A percentile compares a stretch with the other conserved stretches of the same genome.
phyloP scores from a whole-genome alignment of 1,140 invertebrate species.

The Batillaria attramentaria region DNA sequence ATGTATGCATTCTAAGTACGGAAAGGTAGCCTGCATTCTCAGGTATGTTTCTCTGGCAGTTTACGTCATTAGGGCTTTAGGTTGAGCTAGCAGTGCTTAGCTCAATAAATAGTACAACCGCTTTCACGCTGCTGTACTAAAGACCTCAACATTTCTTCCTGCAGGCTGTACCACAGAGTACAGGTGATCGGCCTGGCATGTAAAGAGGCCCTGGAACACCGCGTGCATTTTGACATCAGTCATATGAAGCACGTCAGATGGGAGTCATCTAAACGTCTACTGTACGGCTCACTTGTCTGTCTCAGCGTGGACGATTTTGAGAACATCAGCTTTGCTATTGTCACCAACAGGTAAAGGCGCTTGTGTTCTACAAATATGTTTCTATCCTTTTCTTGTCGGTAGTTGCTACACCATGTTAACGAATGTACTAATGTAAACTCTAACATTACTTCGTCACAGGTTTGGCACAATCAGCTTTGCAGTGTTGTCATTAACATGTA shows the following conservation, averaged over 20 bases:
- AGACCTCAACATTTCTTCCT: background rate
- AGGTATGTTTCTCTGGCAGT: background rate
- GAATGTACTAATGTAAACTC: slow-evolving; percentile 64
- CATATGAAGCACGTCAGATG: slow-evolving; percentile 54
- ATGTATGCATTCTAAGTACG: background rate
- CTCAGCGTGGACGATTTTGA: slow-evolving; percentile 81
- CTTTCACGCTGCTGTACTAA: background rate
- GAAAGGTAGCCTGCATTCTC: background rate
- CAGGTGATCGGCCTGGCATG: slow-evolving; percentile 51
- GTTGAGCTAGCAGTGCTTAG: background rate
- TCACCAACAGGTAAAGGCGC: too few species aligned
- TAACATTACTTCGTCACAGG: too few species aligned
- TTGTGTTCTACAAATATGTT: too few species aligned
- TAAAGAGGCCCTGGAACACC: slow-evolving; percentile 49
- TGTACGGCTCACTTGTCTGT: slow-evolving; percentile 81
- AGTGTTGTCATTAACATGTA: too few species aligned
- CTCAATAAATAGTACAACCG: background rate
- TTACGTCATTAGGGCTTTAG: background rate
- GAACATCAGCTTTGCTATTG: slow-evolving; percentile 79
- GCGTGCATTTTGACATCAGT: slow-evolving; percentile 48
- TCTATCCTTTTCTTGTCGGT: too few species aligned
- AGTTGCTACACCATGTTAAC: too few species aligned
- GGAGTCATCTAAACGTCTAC: slow-evolving; percentile 75
- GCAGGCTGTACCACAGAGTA: slow-evolving; percentile 51
- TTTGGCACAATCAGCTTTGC: too few species aligned